Conservation (phyloP, 1,140 invertebrate genomes). For the Heliconius nattereri region DNA sequence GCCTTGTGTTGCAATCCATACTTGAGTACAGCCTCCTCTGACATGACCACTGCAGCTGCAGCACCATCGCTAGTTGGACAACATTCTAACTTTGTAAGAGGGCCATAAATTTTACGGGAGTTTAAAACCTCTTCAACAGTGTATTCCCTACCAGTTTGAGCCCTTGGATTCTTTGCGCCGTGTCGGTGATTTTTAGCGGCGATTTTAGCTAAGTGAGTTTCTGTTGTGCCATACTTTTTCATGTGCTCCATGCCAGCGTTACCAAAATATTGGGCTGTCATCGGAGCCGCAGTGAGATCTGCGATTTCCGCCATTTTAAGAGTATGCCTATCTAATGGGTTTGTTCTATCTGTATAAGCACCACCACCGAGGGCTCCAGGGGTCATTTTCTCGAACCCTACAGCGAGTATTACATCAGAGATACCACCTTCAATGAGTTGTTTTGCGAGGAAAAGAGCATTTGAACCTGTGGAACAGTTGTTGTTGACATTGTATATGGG, state of each 20-base stretch:
- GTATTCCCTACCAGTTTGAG: constrained; percentile 96
- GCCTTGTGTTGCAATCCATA: constrained; percentile 92
- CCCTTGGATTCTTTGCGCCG: constrained; percentile 97
- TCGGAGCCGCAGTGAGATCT: constrained; percentile 89
- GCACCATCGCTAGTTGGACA: constrained; percentile 98
- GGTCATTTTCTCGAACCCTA: constrained; percentile 99
- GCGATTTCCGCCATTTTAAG: constrained; percentile 91
- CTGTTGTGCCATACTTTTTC: constrained; percentile 97
- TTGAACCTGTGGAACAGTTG: constrained; percentile 98
- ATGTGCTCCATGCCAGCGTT: constrained; percentile 98
- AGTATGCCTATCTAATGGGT: constrained; percentile 97
- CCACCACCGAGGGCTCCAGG: constrained; percentile 89
- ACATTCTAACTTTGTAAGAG: constrained; percentile 97
- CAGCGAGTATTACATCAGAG: constrained; percentile 93
- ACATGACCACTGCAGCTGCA: constrained; percentile 94
- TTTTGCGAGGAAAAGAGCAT: constrained; percentile 94
- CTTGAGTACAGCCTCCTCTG: constrained; percentile 93
- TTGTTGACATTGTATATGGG: constrained; percentile 99
- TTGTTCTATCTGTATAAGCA: constrained; percentile 93
- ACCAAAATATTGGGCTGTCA: constrained; percentile 97
- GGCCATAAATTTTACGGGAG: constrained; percentile 92
- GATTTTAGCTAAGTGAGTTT: constrained; percentile 97
- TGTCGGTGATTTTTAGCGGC: constrained; percentile 99
- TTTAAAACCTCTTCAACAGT: constrained; percentile 93
- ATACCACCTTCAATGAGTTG: constrained; percentile 93